phyloP scores from a whole-genome alignment of 2,888 invertebrate genomes.

The Muschampia plurimacula region DNA sequence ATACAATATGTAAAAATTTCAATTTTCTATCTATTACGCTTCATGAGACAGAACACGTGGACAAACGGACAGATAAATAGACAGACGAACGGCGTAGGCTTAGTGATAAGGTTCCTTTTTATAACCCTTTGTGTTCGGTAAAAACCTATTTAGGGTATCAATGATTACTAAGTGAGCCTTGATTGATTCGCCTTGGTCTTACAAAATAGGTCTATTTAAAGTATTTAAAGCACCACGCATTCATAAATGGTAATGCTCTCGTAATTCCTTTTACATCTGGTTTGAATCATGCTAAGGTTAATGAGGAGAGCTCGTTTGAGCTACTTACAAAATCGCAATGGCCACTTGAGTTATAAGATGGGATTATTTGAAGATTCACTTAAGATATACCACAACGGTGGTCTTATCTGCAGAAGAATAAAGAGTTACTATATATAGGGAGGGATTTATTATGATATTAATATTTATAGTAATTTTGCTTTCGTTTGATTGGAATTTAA shows the following conservation, averaged over 20 bases:
- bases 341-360: constrained; percentile 22
- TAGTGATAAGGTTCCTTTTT: no score
- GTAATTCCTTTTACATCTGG: constrained; percentile 22
- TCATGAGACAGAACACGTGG: no score
- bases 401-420: background rate
- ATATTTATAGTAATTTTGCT: background rate
- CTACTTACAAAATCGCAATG: constrained; percentile 14
- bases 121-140: no score
- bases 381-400: background rate
- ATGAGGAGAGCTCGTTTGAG: constrained; percentile 17
- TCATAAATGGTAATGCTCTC: constrained; percentile 19
- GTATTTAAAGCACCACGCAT: constrained; percentile 7
- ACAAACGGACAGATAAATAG: no score
- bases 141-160: background rate
- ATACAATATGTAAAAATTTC: no score
- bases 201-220: background rate
- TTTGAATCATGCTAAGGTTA: constrained; percentile 20
- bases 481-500: constrained; percentile 4
- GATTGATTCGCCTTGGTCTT: background rate
- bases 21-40: no score
- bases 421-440: constrained; percentile 15
- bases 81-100: no score
- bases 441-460: constrained; percentile 3
- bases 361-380: constrained; percentile 18
- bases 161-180: background rate